A percentile compares a stretch with the other conserved stretches of the same genome.
phyloP scores from a whole-genome alignment of 1,140 invertebrate genomes.

The Drosophila aff. region DNA sequence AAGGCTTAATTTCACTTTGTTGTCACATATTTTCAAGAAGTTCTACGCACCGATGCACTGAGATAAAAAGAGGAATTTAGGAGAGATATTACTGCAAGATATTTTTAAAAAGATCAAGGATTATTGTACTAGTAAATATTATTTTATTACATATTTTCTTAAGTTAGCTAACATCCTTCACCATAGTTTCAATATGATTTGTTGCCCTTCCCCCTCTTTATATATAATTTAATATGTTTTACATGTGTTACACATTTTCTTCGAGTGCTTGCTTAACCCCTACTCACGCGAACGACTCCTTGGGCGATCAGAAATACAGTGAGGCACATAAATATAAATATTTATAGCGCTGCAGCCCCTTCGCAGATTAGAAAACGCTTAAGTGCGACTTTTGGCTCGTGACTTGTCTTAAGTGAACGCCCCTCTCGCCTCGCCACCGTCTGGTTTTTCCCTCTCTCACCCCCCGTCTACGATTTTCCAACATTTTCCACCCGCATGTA shows the following conservation, averaged over 20 bases:
- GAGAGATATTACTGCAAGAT: neutral
- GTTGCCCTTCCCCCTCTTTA: too few species aligned
- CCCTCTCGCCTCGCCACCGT: neutral
- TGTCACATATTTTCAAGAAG: conserved; percentile 71
- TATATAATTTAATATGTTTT: too few species aligned
- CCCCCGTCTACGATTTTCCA: neutral
- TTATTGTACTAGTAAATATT: too few species aligned
- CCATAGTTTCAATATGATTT: too few species aligned
- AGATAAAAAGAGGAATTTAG: neutral
- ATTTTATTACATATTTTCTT: too few species aligned
- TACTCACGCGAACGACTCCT: neutral
- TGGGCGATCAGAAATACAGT: conserved; percentile 38
- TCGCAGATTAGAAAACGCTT: conserved; percentile 79
- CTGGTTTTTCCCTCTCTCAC: conserved; percentile 18
- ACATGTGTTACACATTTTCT: neutral
- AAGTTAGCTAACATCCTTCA: too few species aligned
- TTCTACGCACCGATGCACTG: conserved; percentile 9
- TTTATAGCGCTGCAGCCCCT: conserved; percentile 73
- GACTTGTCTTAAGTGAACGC: conserved; percentile 78
- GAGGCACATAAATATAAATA: conserved; percentile 77
- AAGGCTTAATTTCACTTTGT: conserved; percentile 77
- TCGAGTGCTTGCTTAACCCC: conserved; percentile 6
- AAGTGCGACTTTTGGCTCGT: conserved; percentile 83
- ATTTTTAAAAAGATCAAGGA: neutral
- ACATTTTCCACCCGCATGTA: conserved; percentile 58